Evolutionary conservation across 2,113 vertebrate species (phyloP).

Genomic region (Heteronetta atricapilla): DNA sequence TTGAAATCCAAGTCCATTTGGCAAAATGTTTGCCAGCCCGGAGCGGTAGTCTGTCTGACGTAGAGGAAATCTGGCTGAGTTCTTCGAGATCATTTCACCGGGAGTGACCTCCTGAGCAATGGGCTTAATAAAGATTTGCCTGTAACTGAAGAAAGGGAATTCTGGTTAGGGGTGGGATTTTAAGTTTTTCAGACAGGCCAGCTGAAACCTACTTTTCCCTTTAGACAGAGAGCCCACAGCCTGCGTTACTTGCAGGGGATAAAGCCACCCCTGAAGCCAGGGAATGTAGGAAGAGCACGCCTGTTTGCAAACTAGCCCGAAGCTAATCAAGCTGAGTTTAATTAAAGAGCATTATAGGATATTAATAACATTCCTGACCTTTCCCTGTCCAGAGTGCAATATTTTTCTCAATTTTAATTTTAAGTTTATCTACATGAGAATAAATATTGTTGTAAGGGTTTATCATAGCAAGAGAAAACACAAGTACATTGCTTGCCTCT

Average conservation of each 20-base stretch:
- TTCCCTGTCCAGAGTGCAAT: background rate
- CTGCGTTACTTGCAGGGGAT: background rate
- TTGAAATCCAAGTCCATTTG: slow-evolving; percentile 38
- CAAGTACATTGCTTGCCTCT: background rate
- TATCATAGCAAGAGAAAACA: background rate
- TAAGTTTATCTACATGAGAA: background rate
- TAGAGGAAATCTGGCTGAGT: background rate
- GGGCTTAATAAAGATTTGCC: background rate
- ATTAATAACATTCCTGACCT: background rate
- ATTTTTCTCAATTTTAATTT: background rate
- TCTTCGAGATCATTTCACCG: background rate
- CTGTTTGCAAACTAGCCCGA: background rate
- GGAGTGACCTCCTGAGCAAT: background rate
- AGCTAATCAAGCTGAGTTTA: background rate
- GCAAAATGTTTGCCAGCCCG: background rate
- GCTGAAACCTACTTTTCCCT: background rate
- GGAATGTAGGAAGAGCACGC: background rate
- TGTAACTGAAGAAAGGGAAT: slow-evolving; percentile 1
- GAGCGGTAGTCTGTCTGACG: background rate
- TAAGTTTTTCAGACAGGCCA: background rate
- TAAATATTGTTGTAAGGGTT: background rate
- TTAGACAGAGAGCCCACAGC: background rate
- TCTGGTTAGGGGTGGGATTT: background rate
- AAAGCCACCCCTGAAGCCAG: background rate
- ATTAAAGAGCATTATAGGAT: background rate